These are phyloP conservation scores for Stenopsyche tienmushanensis DNA, from an alignment of 1,140 invertebrate species.

Conservation along the genomic window DNA sequence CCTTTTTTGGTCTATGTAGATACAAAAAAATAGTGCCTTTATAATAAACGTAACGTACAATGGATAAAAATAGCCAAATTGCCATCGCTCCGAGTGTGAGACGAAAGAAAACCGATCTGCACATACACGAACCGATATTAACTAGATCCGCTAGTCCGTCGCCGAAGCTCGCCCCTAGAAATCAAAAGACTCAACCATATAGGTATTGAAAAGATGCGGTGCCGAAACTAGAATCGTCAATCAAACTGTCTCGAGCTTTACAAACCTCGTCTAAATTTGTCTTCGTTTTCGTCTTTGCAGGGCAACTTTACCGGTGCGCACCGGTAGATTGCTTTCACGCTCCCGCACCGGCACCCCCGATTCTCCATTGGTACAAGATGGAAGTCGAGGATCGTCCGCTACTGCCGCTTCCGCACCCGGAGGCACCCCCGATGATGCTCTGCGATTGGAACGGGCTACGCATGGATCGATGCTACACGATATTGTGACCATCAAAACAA, in stretches of 20 bases:
- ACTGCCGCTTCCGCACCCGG: conserved; percentile 43
- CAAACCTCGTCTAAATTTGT: conserved; percentile 8
- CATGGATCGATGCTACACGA: conserved; percentile 74
- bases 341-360: conserved; percentile 56
- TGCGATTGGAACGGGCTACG: conserved; percentile 61
- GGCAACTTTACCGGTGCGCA: conserved; percentile 53
- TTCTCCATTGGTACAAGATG: conserved; percentile 48
- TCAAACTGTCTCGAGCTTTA: too few species aligned
- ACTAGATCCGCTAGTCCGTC: conserved; percentile 48
- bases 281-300: conserved; percentile 42
- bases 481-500: conserved; percentile 75
- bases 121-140: conserved; percentile 48
- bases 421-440: conserved; percentile 59
- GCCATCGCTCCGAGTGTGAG: conserved; percentile 44
- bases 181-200: conserved; percentile 52
- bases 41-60: conserved; percentile 22
- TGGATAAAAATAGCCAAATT: conserved; percentile 28
- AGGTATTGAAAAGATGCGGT: conserved; percentile 48
- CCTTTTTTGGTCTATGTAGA: too few species aligned
- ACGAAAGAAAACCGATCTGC: conserved; percentile 54
- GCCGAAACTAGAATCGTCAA: not conserved
- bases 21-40: too few species aligned
- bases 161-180: conserved; percentile 46
- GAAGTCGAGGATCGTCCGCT: conserved; percentile 43
- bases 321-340: conserved; percentile 55